These are phyloP conservation scores for Aphrocallistes beatrix DNA, from an alignment of 37 sponge, comb jelly and placozoan genomes.

Conservation along the genomic window DNA sequence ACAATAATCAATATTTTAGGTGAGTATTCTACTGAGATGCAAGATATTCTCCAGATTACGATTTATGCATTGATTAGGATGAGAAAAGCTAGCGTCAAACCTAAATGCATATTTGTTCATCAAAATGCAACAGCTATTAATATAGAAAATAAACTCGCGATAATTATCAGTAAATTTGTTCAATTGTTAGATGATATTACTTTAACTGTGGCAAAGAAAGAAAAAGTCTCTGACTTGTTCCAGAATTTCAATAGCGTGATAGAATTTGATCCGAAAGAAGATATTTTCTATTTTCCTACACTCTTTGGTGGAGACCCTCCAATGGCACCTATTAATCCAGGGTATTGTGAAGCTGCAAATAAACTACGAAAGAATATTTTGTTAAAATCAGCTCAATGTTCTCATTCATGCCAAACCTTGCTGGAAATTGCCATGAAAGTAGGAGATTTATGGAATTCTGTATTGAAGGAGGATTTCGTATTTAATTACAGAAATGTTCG, in stretches of 20 bases:
- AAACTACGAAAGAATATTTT: neutral
- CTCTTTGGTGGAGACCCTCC: neutral
- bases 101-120: too few relatives aligned
- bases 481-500: neutral
- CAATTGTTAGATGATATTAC: neutral
- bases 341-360: neutral
- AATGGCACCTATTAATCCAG: neutral
- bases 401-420: neutral
- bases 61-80: neutral
- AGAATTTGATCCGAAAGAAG: neutral
- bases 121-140: neutral
- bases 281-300: neutral
- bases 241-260: neutral
- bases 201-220: neutral
- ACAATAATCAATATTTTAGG: neutral
- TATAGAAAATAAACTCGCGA: neutral
- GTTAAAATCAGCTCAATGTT: neutral
- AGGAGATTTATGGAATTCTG: neutral
- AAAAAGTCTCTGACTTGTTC: neutral
- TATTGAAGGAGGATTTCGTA: neutral
- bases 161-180: neutral
- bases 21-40: neutral
- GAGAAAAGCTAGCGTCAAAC: neutral
- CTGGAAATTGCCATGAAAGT: neutral
- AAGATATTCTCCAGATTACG: neutral